phyloP scores from a whole-genome alignment of 1,140 invertebrate species.

The Drosophila jambulina region DNA sequence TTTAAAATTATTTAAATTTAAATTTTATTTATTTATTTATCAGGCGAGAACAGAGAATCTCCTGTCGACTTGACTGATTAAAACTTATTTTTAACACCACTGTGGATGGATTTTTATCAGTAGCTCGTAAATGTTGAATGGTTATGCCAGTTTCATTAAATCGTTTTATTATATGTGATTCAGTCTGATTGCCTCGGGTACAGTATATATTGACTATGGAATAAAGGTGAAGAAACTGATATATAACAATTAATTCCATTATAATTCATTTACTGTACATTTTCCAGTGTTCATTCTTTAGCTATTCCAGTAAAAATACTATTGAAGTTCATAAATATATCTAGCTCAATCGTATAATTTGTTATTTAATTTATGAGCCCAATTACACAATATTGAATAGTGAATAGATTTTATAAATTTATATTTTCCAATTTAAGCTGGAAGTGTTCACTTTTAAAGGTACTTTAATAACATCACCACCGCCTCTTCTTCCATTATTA shows the following conservation, averaged over 20 bases:
- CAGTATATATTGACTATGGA: background rate
- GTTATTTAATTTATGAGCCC: too few relatives aligned
- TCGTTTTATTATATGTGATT: constrained; percentile 43
- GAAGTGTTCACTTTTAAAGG: too few relatives aligned
- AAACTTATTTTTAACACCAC: background rate
- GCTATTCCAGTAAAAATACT: too few relatives aligned
- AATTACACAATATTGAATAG: too few relatives aligned
- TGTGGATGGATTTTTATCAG: constrained; percentile 30
- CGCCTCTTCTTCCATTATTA: too few relatives aligned
- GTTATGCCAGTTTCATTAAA: constrained; percentile 26
- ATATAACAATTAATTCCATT: background rate
- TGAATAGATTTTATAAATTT: too few relatives aligned
- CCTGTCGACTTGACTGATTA: background rate
- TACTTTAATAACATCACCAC: too few relatives aligned
- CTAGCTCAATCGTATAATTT: too few relatives aligned
- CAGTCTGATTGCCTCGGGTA: constrained; percentile 26
- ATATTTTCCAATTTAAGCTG: too few relatives aligned
- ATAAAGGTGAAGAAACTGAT: background rate
- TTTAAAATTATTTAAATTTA: background rate
- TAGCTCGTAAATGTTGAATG: constrained; percentile 30
- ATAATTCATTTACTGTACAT: too few relatives aligned
- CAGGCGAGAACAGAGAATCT: background rate
- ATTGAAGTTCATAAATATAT: too few relatives aligned
- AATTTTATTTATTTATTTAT: background rate
- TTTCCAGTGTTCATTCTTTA: too few relatives aligned